Evolutionary conservation across 2,888 invertebrate species (phyloP), one percentile per base, ranked within the genome.

Genomic region (Trissolcus brochymenae): DNA sequence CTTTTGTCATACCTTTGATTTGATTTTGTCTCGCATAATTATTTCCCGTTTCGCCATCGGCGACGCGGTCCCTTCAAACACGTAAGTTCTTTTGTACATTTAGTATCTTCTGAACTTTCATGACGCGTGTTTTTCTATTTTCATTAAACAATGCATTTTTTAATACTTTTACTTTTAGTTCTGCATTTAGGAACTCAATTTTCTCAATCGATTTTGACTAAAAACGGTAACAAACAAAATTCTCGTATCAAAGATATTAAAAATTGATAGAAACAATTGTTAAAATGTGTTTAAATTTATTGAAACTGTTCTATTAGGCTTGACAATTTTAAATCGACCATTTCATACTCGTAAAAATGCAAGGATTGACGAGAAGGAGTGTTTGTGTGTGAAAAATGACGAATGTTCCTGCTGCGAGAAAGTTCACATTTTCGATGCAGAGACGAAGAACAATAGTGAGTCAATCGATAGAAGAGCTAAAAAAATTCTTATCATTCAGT

Each of bases 331-430:
- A 19, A 53, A 6, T 29, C 57, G 57, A 14, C 14, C 62, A 21
- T 82, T 84, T 66, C 65, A 84, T 17, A 72, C 83, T 9, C 81
- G 83, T 51, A 83, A 81, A 75, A 81, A 82, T 0, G 70, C 54
- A 50, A 64, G 16, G 11, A 16, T 57, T 43, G 53, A 13, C 50
- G 83, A 85, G 60, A 81, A 79, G 64, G 50, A 81, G 9, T 88
- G 88, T 60, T 71, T 35, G 0, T 87, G 86, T 55, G 6, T 62
- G 1, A 74, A 68, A 35, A 50, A 77, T 4, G 78, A 65, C 21
- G 80, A 82, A 2, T 87, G 85, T 56, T 82, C 83, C 2, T 88
- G 88, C 51, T 88, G 88, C 51, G 85, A 87, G 65, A 79, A 65
- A 3, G 87, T 87, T 0, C 81, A 80, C 9, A 81, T 88, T 16